phyloP scores from a whole-genome alignment of 2,797 vertebrate genomes.

The Garrulus glandarius region DNA sequence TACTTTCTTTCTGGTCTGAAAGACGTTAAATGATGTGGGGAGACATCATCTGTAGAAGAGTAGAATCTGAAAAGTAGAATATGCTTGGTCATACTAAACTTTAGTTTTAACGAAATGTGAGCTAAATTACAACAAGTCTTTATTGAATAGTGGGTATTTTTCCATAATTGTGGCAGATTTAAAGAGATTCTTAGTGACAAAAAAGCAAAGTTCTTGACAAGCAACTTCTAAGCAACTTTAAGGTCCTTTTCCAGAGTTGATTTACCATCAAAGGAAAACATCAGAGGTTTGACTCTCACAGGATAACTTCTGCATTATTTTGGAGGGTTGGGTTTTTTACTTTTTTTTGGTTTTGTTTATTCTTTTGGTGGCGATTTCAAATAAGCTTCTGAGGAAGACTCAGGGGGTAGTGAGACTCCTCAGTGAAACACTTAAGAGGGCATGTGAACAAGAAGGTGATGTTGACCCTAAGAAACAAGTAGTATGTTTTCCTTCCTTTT shows the following conservation, averaged over 20 bases:
- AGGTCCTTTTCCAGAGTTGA: not conserved
- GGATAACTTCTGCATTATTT: not conserved
- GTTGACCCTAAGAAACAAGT: not conserved
- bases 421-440: not conserved
- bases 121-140: not conserved
- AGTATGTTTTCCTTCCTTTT: not conserved
- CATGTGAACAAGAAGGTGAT: not conserved
- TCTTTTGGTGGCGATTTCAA: not conserved
- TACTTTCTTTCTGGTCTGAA: not conserved
- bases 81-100: not conserved
- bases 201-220: not conserved
- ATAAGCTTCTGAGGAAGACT: not conserved
- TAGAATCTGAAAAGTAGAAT: not conserved
- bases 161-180: not conserved
- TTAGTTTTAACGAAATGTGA: not conserved
- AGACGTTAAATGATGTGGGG: not conserved
- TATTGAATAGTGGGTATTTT: not conserved
- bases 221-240: not conserved
- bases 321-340: not conserved
- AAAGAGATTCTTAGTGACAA: not conserved
- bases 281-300: not conserved
- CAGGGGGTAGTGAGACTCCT: not conserved
- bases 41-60: fast-evolving
- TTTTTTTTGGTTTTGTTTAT: not conserved
- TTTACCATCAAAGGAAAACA: not conserved